Conservation (phyloP, 1,140 invertebrate species). For the Drosophila kepulauana region DNA sequence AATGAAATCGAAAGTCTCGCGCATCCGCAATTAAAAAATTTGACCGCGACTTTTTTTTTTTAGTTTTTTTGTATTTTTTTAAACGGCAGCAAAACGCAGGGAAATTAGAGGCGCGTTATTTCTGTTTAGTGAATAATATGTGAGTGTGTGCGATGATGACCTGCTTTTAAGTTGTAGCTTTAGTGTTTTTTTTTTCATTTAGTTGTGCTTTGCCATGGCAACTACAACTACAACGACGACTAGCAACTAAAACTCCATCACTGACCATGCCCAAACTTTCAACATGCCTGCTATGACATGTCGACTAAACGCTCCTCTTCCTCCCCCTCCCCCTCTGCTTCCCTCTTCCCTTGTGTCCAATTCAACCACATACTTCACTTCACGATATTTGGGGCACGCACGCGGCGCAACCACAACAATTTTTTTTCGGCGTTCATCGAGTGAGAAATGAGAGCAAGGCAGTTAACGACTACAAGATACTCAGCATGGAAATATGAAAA, state of each 20-base stretch:
- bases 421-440: slow-evolving; percentile 18
- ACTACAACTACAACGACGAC: too few relatives aligned
- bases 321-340: background rate
- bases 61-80: background rate
- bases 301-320: slow-evolving; percentile 22
- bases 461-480: slow-evolving; percentile 16
- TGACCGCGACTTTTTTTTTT: slow-evolving; percentile 46
- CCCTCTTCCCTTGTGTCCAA: background rate
- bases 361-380: slow-evolving; percentile 35
- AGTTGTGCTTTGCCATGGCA: too few relatives aligned
- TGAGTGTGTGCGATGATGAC: background rate
- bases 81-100: slow-evolving; percentile 73
- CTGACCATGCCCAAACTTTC: slow-evolving; percentile 50
- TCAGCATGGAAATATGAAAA: background rate
- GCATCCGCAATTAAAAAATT: slow-evolving; percentile 80
- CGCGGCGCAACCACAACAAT: slow-evolving; percentile 28
- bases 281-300: slow-evolving; percentile 39
- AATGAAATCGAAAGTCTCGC: slow-evolving; percentile 80
- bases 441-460: slow-evolving; percentile 8
- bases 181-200: background rate
- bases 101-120: slow-evolving; percentile 71
- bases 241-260: slow-evolving; percentile 14
- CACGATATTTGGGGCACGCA: slow-evolving; percentile 70
- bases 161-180: slow-evolving; percentile 1
- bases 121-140: slow-evolving; percentile 6